These are phyloP conservation scores for Spatulosminthurus flaviceps DNA, from an alignment of 2,888 invertebrate species.

Conservation along the genomic window DNA sequence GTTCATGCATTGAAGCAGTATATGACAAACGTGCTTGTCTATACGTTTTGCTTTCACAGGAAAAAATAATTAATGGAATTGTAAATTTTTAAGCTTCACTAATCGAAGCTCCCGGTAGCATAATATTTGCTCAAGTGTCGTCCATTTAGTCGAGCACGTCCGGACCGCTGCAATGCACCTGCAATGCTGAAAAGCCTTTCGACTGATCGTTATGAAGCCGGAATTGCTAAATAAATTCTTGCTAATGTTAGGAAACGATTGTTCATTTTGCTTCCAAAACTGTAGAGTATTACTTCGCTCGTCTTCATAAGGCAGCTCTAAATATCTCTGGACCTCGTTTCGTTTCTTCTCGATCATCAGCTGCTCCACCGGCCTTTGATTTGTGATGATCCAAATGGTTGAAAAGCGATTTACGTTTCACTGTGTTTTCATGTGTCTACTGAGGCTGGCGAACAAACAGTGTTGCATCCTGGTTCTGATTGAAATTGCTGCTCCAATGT, in stretches of 20 bases:
- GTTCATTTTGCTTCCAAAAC: not conserved
- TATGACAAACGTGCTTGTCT: too few species aligned
- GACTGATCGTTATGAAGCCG: conserved; percentile 25
- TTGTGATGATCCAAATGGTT: not conserved
- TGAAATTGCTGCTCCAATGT: too few species aligned
- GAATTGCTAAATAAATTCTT: conserved; percentile 21
- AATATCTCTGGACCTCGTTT: not conserved
- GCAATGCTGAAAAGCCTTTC: conserved; percentile 29
- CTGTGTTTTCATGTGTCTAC: too few species aligned
- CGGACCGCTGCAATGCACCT: not conserved
- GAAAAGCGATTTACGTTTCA: not conserved
- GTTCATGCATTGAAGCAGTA: too few species aligned
- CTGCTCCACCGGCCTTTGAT: not conserved
- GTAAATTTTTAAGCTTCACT: not conserved
- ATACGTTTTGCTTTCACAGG: too few species aligned
- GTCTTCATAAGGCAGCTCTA: not conserved
- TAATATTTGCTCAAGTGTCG: conserved; percentile 2
- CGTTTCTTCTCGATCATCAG: not conserved
- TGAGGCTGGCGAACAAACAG: too few species aligned
- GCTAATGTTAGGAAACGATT: not conserved
- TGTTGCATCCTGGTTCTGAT: too few species aligned
- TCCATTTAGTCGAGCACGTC: conserved; percentile 15
- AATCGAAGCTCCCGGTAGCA: conserved; percentile 11
- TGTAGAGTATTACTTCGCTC: not conserved
- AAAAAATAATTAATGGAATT: too few species aligned